These are phyloP conservation scores for Ctenodactylus gundi DNA, from an alignment of 2,113 vertebrate genomes.

Conservation along the genomic window DNA sequence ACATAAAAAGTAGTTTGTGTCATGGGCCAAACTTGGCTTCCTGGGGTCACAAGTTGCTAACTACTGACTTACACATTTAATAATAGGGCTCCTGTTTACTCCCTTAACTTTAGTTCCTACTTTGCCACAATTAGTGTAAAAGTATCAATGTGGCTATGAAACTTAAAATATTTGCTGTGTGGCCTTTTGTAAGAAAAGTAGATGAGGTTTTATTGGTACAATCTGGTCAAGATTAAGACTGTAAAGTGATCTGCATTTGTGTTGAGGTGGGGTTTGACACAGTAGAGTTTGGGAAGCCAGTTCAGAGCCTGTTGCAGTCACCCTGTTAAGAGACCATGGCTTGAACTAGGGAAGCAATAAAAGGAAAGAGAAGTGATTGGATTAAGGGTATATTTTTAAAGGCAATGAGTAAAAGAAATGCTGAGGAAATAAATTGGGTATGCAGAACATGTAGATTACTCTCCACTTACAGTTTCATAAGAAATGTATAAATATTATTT, in stretches of 20 bases:
- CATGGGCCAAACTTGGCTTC: no score
- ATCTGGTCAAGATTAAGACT: neutral
- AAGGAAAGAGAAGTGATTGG: neutral
- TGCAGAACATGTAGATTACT: neutral
- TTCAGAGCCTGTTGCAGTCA: neutral
- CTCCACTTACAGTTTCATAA: neutral
- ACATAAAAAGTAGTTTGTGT: no score
- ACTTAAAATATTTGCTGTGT: conserved; percentile 1
- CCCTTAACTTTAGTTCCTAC: no score
- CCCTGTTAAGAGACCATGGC: neutral
- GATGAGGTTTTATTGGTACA: neutral
- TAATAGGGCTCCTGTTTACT: no score
- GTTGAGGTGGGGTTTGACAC: neutral
- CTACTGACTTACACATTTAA: no score
- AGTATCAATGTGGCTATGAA: neutral
- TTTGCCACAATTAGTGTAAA: no score
- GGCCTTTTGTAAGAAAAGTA: neutral
- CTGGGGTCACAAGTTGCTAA: no score
- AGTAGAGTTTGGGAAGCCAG: neutral
- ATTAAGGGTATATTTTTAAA: neutral
- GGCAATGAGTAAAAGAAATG: neutral
- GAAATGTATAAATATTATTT: neutral
- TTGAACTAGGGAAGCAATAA: neutral
- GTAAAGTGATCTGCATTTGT: neutral
- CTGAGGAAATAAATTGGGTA: neutral